A percentile compares a stretch with the other conserved stretches of the same genome.
These are phyloP conservation scores for Ammodytes dubius DNA, from an alignment of 2,113 vertebrate species.

Conservation along the genomic window DNA sequence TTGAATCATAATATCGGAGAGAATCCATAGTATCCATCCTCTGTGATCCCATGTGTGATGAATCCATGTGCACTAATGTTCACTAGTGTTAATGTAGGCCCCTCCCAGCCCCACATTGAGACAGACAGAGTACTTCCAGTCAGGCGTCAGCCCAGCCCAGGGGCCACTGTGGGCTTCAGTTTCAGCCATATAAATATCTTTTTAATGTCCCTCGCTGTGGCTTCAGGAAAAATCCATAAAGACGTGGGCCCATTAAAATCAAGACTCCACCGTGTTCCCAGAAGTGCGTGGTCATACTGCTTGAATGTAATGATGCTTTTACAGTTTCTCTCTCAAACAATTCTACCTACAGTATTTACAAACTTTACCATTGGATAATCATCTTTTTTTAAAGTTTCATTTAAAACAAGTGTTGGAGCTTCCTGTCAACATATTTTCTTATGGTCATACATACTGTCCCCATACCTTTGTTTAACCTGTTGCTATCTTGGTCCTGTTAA, in stretches of 20 bases:
- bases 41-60: constrained; percentile 32
- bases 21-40: constrained; percentile 33
- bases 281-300: not conserved
- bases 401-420: too few species aligned
- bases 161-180: constrained; percentile 35
- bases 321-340: not conserved
- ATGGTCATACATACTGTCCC: too few species aligned
- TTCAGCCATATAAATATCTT: constrained; percentile 32
- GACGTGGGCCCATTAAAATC: constrained; percentile 29
- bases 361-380: not conserved
- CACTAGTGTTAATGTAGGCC: not conserved
- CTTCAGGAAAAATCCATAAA: constrained; percentile 26
- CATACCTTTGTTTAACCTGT: too few species aligned
- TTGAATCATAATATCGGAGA: constrained; percentile 3
- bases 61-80: constrained; percentile 15
- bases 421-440: too few species aligned
- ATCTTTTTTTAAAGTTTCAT: not conserved
- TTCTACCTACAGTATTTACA: not conserved
- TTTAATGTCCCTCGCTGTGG: constrained; percentile 17
- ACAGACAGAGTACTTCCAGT: constrained; percentile 36
- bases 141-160: constrained; percentile 24
- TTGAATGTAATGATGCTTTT: constrained; percentile 7
- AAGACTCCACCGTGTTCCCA: constrained; percentile 27
- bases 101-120: not conserved
- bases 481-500: too few species aligned